phyloP scores from a whole-genome alignment of 2,888 invertebrate species.

The Furcula furcula region DNA sequence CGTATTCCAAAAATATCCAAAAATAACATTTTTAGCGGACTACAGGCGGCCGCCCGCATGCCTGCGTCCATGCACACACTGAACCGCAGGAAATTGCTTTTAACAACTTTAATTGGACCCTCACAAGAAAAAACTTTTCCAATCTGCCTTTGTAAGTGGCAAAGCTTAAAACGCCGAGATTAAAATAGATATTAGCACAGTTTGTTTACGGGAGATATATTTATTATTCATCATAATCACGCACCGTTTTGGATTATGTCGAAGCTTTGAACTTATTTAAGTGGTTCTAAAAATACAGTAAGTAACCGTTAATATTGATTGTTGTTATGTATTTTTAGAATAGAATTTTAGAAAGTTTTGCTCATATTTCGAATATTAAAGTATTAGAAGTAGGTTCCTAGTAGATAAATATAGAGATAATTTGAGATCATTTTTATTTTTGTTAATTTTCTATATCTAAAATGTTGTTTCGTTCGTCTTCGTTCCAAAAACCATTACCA shows the following conservation, averaged over 20 bases:
- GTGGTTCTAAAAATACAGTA: neutral
- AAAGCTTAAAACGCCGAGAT: slow-evolving; percentile 60
- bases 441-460: no score
- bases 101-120: slow-evolving; percentile 77
- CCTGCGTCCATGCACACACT: slow-evolving; percentile 50
- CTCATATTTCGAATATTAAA: no score
- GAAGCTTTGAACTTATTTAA: slow-evolving; percentile 9
- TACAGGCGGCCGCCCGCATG: slow-evolving; percentile 19
- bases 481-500: no score
- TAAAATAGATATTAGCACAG: slow-evolving; percentile 54
- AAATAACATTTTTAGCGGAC: slow-evolving; percentile 31
- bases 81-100: slow-evolving; percentile 65
- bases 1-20: slow-evolving; percentile 27
- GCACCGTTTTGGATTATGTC: slow-evolving; percentile 17
- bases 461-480: no score
- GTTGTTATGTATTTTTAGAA: no score
- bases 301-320: neutral
- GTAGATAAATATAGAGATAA: no score
- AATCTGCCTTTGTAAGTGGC: slow-evolving; percentile 72
- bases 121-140: slow-evolving; percentile 76
- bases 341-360: no score
- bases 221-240: slow-evolving; percentile 24
- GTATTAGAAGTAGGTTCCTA: no score
- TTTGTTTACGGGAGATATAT: slow-evolving; percentile 42
- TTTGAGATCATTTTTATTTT: no score